A percentile compares a stretch with the other conserved stretches of the same genome.
Conservation (phyloP, 2,113 vertebrate genomes). For the Ceyx margarethae region DNA sequence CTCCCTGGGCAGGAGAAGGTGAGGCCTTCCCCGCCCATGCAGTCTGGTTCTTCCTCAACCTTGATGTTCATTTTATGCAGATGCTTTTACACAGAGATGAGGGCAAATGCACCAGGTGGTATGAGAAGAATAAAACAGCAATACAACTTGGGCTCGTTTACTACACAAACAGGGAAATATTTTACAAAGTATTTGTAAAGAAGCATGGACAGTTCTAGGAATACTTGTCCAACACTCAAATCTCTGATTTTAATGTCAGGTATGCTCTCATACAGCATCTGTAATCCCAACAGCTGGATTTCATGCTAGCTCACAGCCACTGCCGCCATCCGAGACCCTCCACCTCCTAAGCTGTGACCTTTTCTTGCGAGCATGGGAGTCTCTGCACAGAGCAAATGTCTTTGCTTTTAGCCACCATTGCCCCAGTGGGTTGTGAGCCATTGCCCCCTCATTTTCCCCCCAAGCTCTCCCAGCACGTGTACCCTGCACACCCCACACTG, state of each 20-base stretch:
- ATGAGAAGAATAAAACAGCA: neutral
- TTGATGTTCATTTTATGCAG: rapidly evolving
- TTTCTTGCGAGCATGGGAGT: rapidly evolving
- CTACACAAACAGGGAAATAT: neutral
- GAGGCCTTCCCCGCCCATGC: rapidly evolving
- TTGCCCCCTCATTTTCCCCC: neutral
- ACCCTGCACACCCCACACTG: rapidly evolving
- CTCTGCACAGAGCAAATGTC: neutral
- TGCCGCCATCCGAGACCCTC: neutral
- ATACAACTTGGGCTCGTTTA: neutral
- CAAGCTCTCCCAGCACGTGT: rapidly evolving
- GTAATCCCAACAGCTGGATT: neutral
- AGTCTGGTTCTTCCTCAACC: neutral
- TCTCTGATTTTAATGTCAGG: neutral
- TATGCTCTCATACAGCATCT: neutral
- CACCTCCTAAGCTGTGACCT: neutral
- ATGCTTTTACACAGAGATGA: rapidly evolving
- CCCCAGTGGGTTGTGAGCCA: neutral
- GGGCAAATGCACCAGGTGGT: neutral
- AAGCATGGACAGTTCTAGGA: neutral
- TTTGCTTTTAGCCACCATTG: neutral
- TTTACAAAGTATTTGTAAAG: rapidly evolving
- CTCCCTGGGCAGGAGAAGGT: rapidly evolving
- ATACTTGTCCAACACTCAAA: neutral
- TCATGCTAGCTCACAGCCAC: rapidly evolving